phyloP scores from a whole-genome alignment of 2,888 invertebrate genomes.

The Troilus luridus region DNA sequence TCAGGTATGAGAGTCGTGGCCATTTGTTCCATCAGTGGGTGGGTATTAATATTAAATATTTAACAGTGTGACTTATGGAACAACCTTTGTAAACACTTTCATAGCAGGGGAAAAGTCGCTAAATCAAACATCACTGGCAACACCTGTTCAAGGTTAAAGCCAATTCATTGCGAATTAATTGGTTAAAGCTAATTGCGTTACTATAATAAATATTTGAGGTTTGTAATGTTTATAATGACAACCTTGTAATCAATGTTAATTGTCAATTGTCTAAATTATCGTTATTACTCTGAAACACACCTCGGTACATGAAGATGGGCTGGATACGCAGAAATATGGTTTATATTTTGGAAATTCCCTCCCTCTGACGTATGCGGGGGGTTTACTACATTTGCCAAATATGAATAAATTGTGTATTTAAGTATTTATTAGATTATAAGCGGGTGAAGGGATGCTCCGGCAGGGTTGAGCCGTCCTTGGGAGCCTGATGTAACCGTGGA shows the following conservation, averaged over 20 bases:
- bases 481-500: slow-evolving; percentile 55
- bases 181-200: no score
- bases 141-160: neutral
- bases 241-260: neutral
- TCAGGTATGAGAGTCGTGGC: no score
- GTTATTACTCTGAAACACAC: neutral
- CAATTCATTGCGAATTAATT: no score
- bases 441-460: slow-evolving; percentile 36
- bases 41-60: no score
- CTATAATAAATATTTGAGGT: neutral
- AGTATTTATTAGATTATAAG: neutral
- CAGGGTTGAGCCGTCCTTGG: slow-evolving; percentile 49
- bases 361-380: neutral
- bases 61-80: neutral
- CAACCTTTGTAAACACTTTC: neutral
- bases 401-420: neutral
- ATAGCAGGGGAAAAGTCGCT: neutral
- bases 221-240: neutral
- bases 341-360: neutral
- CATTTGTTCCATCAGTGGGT: no score
- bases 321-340: neutral
- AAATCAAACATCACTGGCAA: neutral
- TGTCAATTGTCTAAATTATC: neutral
- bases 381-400: neutral
- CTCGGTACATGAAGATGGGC: neutral